Conservation (phyloP, 2,888 invertebrate genomes). For the Sphaerophoria rueppellii region DNA sequence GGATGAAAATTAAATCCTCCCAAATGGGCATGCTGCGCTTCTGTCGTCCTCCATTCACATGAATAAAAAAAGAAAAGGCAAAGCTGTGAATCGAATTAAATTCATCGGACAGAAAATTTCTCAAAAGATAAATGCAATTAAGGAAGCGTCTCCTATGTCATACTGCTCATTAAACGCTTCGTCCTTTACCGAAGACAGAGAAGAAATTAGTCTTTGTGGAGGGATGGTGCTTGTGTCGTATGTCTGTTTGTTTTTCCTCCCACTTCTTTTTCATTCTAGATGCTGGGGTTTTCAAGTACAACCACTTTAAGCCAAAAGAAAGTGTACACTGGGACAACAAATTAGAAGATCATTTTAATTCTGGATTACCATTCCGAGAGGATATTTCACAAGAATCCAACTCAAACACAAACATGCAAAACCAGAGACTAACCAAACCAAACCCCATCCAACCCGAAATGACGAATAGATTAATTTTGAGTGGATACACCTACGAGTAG, state of each 20-base stretch:
- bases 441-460: constrained; percentile 30
- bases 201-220: constrained; percentile 1
- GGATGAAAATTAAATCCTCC: constrained; percentile 75
- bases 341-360: constrained; percentile 62
- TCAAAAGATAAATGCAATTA: constrained; percentile 65
- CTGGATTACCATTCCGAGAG: not conserved
- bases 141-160: constrained; percentile 56
- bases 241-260: constrained; percentile 32
- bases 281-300: constrained; percentile 37
- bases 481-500: constrained; percentile 50
- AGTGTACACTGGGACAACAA: constrained; percentile 62
- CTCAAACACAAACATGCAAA: constrained; percentile 11
- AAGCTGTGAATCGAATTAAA: constrained; percentile 66
- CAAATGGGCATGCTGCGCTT: constrained; percentile 13
- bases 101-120: constrained; percentile 62
- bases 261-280: not conserved
- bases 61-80: constrained; percentile 1
- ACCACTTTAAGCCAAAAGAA: constrained; percentile 57
- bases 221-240: not conserved
- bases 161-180: constrained; percentile 65
- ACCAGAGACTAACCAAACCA: not conserved
- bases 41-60: not conserved
- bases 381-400: not conserved
- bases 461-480: constrained; percentile 73
- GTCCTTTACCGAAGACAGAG: constrained; percentile 35